These are phyloP conservation scores for Rhysida immarginata DNA, from an alignment of 1,140 invertebrate species.

Conservation along the genomic window DNA sequence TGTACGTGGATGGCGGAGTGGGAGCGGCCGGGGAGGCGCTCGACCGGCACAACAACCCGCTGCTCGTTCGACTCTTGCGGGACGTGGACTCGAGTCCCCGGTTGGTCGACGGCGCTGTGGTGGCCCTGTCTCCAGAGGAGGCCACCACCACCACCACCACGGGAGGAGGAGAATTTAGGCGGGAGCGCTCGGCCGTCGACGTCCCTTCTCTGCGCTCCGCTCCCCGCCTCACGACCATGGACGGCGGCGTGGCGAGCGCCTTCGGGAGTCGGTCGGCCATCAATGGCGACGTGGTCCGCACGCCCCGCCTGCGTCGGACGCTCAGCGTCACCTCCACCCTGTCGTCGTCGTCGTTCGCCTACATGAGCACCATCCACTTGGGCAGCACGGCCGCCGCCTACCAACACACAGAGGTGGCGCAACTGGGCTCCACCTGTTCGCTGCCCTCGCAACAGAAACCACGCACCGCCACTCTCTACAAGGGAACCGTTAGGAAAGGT, in stretches of 20 bases:
- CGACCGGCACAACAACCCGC: too few relatives aligned
- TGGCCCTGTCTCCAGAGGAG: not conserved
- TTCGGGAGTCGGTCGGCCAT: not conserved
- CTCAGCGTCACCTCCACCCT: conserved; percentile 16
- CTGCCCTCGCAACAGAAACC: too few relatives aligned
- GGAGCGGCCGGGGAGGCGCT: too few relatives aligned
- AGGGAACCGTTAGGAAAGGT: too few relatives aligned
- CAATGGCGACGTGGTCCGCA: not conserved
- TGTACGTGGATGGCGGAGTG: too few relatives aligned
- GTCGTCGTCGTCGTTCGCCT: conserved; percentile 58
- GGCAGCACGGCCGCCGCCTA: conserved; percentile 56
- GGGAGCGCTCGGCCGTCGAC: not conserved
- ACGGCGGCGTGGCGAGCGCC: too few relatives aligned
- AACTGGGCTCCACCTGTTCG: not conserved
- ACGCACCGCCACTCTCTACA: too few relatives aligned
- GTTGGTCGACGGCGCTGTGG: not conserved
- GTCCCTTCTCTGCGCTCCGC: too few relatives aligned
- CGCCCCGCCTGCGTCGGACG: conserved; percentile 7
- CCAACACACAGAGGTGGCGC: conserved; percentile 2
- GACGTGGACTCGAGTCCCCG: not conserved
- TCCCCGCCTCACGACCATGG: too few relatives aligned
- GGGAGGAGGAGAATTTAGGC: too few relatives aligned
- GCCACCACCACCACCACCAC: not conserved
- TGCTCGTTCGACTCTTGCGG: not conserved
- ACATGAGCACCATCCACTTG: conserved; percentile 64